Evolutionary conservation across 2,113 vertebrate species (phyloP), one percentile per base, ranked within the genome.

Genomic region (Scortum barcoo): DNA sequence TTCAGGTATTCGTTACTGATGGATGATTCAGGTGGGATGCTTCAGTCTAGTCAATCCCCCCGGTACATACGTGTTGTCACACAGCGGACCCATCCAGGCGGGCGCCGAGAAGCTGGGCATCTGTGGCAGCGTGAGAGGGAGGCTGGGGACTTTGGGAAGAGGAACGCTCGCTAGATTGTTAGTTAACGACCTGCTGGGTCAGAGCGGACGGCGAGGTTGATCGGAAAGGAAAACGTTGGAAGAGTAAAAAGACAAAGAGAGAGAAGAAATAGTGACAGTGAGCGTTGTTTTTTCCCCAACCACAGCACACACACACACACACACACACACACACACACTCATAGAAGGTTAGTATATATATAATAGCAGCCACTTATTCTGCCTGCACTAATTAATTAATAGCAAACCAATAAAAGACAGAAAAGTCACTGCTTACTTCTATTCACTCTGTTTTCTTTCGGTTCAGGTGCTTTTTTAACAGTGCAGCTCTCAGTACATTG

Each of bases 91-190:
- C 96, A 99, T 99, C 98, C 98, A 99, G 85, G 97, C 95, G 84
- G 97, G 97, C 73, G 96, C 93, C 63, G 97, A 97, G 96, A 99
- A 96, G 93, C 92, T 97, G 96, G 98, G 98, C 93, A 99, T 97
- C 96, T 97, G 97, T 79, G 96, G 98, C 94, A 99, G 96, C 82
- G 96, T 97, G 95, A 99, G 94, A 93, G 97, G 96, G 94, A 99
- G 96, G 95, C 95, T 97, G 95, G 98, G 96, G 92, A 99, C 97
- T 96, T 98, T 99, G 95, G 96, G 97, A 94, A 99, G 97, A 94
- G 97, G 96, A 95, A 99, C 96, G 93, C 96, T 97, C 81, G 97
- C 97, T 93, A 99, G 97, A 95, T 96, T 98, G 97, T 97, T 98
- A 95, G 97, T 97, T 93, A 99, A 96, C 69, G 96, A 98, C 97